Conservation (phyloP, 2,113 vertebrate genomes). For the Takifugu bimaculatus region DNA sequence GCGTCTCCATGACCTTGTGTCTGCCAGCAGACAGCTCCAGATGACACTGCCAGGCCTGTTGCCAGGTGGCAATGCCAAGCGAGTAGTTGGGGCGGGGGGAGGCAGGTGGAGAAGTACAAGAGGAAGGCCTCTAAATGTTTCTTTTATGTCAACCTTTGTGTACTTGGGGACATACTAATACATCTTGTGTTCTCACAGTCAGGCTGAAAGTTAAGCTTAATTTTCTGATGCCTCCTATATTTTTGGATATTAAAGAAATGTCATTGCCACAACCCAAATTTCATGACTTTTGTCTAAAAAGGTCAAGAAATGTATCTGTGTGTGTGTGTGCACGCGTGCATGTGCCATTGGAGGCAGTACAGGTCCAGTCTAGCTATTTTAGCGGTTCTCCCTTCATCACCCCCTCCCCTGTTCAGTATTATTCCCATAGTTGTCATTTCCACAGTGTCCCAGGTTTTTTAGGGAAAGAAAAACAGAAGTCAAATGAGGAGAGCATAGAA, state of each 20-base stretch:
- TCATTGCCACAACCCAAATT: too few species aligned
- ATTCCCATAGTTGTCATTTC: slow-evolving; percentile 9
- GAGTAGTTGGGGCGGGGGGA: slow-evolving; percentile 17
- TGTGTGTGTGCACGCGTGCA: too few species aligned
- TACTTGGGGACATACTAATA: not conserved
- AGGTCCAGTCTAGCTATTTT: too few species aligned
- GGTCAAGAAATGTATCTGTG: too few species aligned
- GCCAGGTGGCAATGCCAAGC: slow-evolving; percentile 65
- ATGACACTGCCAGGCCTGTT: slow-evolving; percentile 51
- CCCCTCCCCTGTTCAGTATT: too few species aligned
- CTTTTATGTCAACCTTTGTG: slow-evolving; percentile 16
- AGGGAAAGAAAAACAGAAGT: slow-evolving; percentile 52
- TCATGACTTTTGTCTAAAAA: too few species aligned
- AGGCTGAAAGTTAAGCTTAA: too few species aligned
- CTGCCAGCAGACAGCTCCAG: slow-evolving; percentile 57
- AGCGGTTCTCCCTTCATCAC: too few species aligned
- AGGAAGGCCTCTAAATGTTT: slow-evolving; percentile 21
- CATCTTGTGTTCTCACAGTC: not conserved
- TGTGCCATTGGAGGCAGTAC: too few species aligned
- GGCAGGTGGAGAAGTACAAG: slow-evolving; percentile 8
- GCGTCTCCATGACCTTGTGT: slow-evolving; percentile 68
- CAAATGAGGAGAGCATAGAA: slow-evolving; percentile 37
- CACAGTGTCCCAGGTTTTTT: slow-evolving; percentile 28
- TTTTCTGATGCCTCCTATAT: too few species aligned
- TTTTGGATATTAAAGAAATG: too few species aligned